Conservation (phyloP, 2,113 vertebrate species). For the Macrotis lagotis region DNA sequence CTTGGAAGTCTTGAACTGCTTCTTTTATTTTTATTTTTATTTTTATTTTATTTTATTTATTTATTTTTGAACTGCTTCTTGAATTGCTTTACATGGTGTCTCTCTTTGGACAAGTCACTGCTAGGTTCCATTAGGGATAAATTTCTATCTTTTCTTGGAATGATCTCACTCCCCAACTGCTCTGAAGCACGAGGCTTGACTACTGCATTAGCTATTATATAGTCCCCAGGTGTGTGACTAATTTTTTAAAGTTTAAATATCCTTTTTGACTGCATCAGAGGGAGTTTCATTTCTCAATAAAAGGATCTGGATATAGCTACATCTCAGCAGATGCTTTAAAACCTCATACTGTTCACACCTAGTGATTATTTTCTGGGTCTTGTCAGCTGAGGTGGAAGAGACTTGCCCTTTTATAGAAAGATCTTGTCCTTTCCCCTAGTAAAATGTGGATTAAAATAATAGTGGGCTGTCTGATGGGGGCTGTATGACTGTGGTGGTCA, state of each 20-base stretch:
- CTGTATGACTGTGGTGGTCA: background rate
- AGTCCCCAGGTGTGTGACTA: background rate
- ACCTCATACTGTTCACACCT: background rate
- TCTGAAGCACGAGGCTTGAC: background rate
- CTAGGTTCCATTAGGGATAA: background rate
- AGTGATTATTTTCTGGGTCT: background rate
- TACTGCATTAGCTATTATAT: background rate
- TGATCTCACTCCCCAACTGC: background rate
- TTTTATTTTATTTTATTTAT: too few relatives aligned
- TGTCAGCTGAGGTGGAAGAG: background rate
- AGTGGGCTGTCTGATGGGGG: background rate
- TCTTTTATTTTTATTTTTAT: too few relatives aligned
- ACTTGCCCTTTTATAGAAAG: background rate
- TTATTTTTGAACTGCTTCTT: background rate
- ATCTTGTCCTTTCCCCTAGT: background rate
- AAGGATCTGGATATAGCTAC: background rate
- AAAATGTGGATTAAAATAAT: background rate
- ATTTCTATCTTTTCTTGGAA: background rate
- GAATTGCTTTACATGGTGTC: background rate
- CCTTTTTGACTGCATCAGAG: background rate
- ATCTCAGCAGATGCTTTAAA: background rate
- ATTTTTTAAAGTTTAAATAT: background rate
- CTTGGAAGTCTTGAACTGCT: background rate
- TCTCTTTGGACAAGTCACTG: background rate
- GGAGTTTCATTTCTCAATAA: background rate